Conservation (phyloP, 2,888 invertebrate species). For the Cosmopolites sordidus region DNA sequence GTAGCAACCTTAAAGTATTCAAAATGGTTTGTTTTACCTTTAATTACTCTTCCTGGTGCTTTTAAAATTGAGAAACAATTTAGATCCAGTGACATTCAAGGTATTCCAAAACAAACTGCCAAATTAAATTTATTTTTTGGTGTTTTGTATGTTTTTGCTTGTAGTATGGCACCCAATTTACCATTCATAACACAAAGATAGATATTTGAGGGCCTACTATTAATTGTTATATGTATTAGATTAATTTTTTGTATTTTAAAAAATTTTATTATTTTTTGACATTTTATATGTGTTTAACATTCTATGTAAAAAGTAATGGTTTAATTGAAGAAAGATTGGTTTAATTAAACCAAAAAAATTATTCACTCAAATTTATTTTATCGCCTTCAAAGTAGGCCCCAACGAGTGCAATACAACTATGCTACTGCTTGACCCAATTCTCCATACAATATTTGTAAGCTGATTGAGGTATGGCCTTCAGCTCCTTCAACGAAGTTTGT, state of each 20-base stretch:
- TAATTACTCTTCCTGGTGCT: constrained; percentile 81
- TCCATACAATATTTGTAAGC: too few relatives aligned
- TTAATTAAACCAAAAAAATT: too few relatives aligned
- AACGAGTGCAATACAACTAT: too few relatives aligned
- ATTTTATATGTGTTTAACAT: too few relatives aligned
- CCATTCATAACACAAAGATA: constrained; percentile 54
- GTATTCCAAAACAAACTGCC: constrained; percentile 84
- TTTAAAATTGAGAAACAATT: constrained; percentile 89
- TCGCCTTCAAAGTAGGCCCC: too few relatives aligned
- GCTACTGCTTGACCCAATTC: too few relatives aligned
- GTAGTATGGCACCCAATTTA: constrained; percentile 63
- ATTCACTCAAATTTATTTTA: too few relatives aligned
- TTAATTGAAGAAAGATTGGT: too few relatives aligned
- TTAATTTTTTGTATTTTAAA: constrained; percentile 16
- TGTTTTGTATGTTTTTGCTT: constrained; percentile 80
- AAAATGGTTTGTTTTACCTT: constrained; percentile 82
- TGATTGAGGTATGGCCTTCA: too few relatives aligned
- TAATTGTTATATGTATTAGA: constrained; percentile 15
- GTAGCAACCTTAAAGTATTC: constrained; percentile 82
- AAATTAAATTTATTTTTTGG: constrained; percentile 88
- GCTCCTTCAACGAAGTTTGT: too few relatives aligned
- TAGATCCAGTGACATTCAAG: constrained; percentile 71
- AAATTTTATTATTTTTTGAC: constrained; percentile 12
- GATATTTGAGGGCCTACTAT: constrained; percentile 32
- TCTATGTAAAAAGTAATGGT: too few relatives aligned